Evolutionary conservation across 1,140 invertebrate genomes (phyloP).

Genomic region (Nasonia giraulti): DNA sequence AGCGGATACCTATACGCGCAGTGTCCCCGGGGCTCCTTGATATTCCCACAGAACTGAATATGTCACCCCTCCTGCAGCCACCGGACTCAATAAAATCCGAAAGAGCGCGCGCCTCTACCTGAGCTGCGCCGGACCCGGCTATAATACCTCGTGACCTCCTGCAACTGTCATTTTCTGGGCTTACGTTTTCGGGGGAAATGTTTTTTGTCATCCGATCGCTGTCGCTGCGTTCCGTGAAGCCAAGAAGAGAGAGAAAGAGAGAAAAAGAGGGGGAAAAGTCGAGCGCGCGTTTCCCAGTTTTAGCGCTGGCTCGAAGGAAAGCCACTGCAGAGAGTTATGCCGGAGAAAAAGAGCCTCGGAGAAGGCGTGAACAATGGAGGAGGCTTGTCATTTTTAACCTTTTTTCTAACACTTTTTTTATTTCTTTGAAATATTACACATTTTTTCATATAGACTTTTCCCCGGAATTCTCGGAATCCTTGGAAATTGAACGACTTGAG

Average conservation of each 20-base stretch:
- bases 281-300: neutral
- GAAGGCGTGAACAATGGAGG: constrained; percentile 18
- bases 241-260: neutral
- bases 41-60: constrained; percentile 49
- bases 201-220: neutral
- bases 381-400: constrained; percentile 37
- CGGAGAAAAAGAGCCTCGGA: constrained; percentile 6
- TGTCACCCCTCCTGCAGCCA: constrained; percentile 32
- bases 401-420: constrained; percentile 3
- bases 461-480: neutral
- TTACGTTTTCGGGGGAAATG: neutral
- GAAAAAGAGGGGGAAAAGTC: constrained; percentile 4
- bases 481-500: neutral
- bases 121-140: neutral
- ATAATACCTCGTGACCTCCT: constrained; percentile 25
- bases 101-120: constrained; percentile 24
- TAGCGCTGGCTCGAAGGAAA: neutral
- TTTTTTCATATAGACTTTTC: neutral
- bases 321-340: neutral
- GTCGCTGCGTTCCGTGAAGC: neutral
- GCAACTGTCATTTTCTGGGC: constrained; percentile 33
- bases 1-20: neutral
- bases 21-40: constrained; percentile 25
- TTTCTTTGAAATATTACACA: neutral
- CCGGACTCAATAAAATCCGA: constrained; percentile 47